phyloP scores from a whole-genome alignment of 1,140 invertebrate genomes.

The Sycophila sp. region DNA sequence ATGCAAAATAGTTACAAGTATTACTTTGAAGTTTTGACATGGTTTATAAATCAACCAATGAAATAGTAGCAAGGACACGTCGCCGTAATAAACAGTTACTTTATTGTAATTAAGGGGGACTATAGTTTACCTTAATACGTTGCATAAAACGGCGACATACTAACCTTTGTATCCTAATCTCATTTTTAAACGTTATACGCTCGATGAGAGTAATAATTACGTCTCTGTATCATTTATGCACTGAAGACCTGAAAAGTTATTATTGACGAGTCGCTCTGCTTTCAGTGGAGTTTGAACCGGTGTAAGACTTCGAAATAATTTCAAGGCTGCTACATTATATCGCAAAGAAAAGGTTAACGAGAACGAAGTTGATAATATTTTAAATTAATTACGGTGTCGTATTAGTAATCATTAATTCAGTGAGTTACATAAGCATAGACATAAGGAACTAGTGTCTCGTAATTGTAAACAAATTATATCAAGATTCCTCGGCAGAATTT shows the following conservation, averaged over 20 bases:
- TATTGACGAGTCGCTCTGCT: neutral
- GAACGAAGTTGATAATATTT: no score
- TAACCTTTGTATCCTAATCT: slow-evolving; percentile 24
- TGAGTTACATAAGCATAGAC: no score
- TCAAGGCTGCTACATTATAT: no score
- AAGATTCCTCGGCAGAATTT: no score
- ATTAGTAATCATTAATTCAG: no score
- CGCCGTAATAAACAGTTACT: neutral
- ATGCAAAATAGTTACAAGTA: no score
- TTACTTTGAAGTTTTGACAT: neutral
- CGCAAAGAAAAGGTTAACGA: no score
- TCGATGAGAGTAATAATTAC: neutral
- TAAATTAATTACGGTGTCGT: no score
- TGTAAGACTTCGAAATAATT: no score
- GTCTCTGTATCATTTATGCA: neutral
- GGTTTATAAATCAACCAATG: neutral
- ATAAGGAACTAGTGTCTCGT: no score
- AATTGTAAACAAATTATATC: no score
- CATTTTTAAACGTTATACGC: slow-evolving; percentile 6
- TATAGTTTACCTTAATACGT: slow-evolving; percentile 17
- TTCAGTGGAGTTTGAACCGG: no score
- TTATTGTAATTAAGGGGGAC: slow-evolving; percentile 4
- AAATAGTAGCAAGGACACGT: neutral
- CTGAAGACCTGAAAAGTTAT: neutral
- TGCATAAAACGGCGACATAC: slow-evolving; percentile 17